These are phyloP conservation scores for Phortica okadai DNA, from an alignment of 2,888 invertebrate species.

Conservation along the genomic window DNA sequence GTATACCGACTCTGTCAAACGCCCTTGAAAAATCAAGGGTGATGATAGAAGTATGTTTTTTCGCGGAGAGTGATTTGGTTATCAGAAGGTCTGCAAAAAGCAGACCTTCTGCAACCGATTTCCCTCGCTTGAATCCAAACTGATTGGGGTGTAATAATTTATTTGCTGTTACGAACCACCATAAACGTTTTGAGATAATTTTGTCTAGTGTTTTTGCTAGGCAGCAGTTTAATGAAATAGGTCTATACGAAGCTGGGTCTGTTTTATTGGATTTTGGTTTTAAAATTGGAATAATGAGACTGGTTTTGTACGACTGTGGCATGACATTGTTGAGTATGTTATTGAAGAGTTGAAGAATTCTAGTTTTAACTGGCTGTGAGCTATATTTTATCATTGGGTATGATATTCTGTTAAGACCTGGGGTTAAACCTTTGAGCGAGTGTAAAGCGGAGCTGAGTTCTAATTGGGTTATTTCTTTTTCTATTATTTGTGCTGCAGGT, in stretches of 20 bases:
- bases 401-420: too few relatives aligned
- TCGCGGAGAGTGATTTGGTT: background rate
- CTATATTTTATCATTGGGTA: too few relatives aligned
- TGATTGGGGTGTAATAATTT: background rate
- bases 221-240: slow-evolving; percentile 5
- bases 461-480: too few relatives aligned
- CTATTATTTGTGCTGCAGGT: too few relatives aligned
- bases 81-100: slow-evolving; percentile 12
- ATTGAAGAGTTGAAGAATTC: too few relatives aligned
- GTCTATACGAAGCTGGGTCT: background rate
- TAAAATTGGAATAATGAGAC: background rate
- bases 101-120: slow-evolving; percentile 4
- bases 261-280: slow-evolving; percentile 22
- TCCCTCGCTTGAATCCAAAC: background rate
- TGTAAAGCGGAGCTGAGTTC: too few relatives aligned
- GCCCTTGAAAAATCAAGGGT: slow-evolving; percentile 29
- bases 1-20: slow-evolving; percentile 1
- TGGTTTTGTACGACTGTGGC: slow-evolving; percentile 11
- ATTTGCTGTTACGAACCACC: background rate
- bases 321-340: slow-evolving; percentile 14
- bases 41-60: slow-evolving; percentile 22
- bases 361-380: background rate
- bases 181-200: background rate
- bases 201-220: slow-evolving; percentile 19
- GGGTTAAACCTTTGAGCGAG: too few relatives aligned